A percentile compares a stretch with the other conserved stretches of the same genome.
These are phyloP conservation scores for Neomorphus geoffroyi DNA, from an alignment of 2,797 vertebrate species.

Conservation along the genomic window DNA sequence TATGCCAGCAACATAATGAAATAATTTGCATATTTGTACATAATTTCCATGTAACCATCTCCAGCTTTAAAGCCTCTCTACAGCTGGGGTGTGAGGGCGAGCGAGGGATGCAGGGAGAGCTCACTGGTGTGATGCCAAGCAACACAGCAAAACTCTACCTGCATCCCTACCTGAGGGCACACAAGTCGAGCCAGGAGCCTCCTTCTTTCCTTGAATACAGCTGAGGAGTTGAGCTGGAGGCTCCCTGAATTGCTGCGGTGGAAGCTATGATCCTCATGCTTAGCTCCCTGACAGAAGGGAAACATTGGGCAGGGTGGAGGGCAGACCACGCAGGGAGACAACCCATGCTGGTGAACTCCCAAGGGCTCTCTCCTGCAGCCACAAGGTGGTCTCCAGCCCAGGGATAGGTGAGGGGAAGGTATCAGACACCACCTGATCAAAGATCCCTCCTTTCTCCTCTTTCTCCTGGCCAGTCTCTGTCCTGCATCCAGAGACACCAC, in stretches of 20 bases:
- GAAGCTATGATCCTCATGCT: rapidly evolving
- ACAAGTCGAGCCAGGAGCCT: rapidly evolving
- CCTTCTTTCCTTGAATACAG: neutral
- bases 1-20: conserved; percentile 17
- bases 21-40: conserved; percentile 24
- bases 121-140: neutral
- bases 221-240: neutral
- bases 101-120: rapidly evolving
- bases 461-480: neutral
- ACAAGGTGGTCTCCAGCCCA: neutral
- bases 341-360: rapidly evolving
- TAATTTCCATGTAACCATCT: neutral
- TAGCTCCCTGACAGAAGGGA: neutral
- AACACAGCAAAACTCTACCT: neutral
- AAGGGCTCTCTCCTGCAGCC: rapidly evolving
- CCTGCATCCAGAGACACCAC: neutral
- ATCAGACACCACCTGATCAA: neutral
- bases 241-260: rapidly evolving
- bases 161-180: no score
- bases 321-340: rapidly evolving
- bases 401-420: neutral
- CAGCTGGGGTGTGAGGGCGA: rapidly evolving
- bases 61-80: neutral
- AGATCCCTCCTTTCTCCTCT: neutral
- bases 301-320: rapidly evolving